Base-by-base conservation (phyloP, 2,888 invertebrate genomes). In the Eumerus sabulonum region DNA sequence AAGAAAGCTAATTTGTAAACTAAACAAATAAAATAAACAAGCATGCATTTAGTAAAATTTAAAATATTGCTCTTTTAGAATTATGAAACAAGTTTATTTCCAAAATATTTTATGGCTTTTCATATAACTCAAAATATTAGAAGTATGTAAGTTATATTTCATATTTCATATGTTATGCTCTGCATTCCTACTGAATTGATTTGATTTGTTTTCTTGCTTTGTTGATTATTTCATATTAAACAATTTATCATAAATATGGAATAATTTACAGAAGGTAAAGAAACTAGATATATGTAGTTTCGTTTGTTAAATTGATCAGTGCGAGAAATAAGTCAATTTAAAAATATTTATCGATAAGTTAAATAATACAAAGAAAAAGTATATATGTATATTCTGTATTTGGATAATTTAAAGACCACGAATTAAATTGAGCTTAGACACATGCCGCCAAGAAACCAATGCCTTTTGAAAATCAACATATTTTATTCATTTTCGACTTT, bases 391-490 rank as follows among this genome's bases (percentile, higher is more conserved):
- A 64, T 66, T 40, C 57, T 56, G 13, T 76, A 68, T 71, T 81
- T 60, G 40, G 48, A 68, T 77, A 76, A 73, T 64, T 81, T 83
- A 81, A 60, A 76, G 60, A 66, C 81, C 64, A 71, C 73, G 82
- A 82, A 73, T 72, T 59, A 50, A 77, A 77, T 70, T 83, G 85
- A 86, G 85, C 84, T 84, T 85, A 86, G 86, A 88, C 91, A 92
- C 92, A 93, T 93, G 92, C 93, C 92, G 92, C 93, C 93, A 93
- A 93, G 93, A 93, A 92, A 93, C 92, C 92, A 92, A 92, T 92
- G 92, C 92, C 92, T 91, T 91, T 91, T 90, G 91, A 84, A 91
- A 90, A 84, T 83, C 90, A 91, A 90, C 90, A 40, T 40, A 90
- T 62, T 27, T 63, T 77, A 71, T 38, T 76, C 64, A 7, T 27